Percentiles rank a stretch among this genome's conserved stretches.
Evolutionary conservation across 2,797 vertebrate genomes (phyloP).

Genomic region (Silurus aristotelis): DNA sequence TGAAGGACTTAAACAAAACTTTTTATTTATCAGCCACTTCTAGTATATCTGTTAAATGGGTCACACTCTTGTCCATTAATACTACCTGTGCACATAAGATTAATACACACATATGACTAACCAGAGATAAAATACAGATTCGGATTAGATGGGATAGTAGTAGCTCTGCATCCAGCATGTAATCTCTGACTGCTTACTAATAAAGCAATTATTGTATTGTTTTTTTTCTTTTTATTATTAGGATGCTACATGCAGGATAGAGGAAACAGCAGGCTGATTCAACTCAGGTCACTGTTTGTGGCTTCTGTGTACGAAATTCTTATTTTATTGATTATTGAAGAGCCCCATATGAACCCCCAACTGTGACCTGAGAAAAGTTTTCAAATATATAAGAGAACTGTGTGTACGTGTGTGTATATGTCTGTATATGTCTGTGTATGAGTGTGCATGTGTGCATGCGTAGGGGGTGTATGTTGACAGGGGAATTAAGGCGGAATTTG

Average conservation of each 20-base stretch:
- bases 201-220: background rate
- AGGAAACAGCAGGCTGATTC: conserved; percentile 40
- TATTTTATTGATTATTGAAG: conserved; percentile 57
- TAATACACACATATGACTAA: too few relatives aligned
- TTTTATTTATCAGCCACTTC: too few relatives aligned
- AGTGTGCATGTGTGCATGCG: too few relatives aligned
- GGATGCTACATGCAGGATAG: conserved; percentile 9
- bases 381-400: conserved; percentile 47
- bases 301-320: conserved; percentile 42
- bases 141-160: too few relatives aligned
- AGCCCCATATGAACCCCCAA: conserved; percentile 59
- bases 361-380: conserved; percentile 67
- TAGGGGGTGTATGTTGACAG: conserved; percentile 25
- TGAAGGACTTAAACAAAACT: too few relatives aligned
- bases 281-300: conserved; percentile 18
- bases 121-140: too few relatives aligned
- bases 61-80: too few relatives aligned
- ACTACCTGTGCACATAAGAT: too few relatives aligned
- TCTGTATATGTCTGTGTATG: background rate
- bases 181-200: background rate
- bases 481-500: conserved; percentile 65
- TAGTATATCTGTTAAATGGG: too few relatives aligned
- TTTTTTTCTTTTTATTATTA: background rate
- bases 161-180: background rate
- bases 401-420: conserved; percentile 26